A percentile compares a stretch with the other conserved stretches of the same genome.
phyloP scores from a whole-genome alignment of 1,140 invertebrate species.

The Helicoverpa zea region DNA sequence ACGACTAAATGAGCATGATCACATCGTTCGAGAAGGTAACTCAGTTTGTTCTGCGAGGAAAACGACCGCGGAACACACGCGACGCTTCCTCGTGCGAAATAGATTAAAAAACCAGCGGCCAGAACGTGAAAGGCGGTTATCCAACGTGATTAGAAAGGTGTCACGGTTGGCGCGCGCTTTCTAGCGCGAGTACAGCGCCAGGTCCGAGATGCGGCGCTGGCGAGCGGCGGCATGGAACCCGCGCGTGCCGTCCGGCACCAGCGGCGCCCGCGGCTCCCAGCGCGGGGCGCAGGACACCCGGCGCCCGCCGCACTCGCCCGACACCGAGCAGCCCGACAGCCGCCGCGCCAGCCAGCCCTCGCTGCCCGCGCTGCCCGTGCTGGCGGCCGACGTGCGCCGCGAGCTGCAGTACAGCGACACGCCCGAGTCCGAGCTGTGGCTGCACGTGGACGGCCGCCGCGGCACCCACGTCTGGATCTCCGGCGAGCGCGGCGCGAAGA shows the following conservation, averaged over 20 bases:
- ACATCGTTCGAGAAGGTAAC: constrained; percentile 67
- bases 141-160: constrained; percentile 85
- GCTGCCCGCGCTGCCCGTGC: constrained; percentile 87
- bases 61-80: constrained; percentile 70
- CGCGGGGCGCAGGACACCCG: constrained; percentile 83
- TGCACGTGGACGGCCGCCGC: constrained; percentile 87
- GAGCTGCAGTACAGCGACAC: constrained; percentile 88
- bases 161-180: constrained; percentile 83
- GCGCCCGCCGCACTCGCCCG: constrained; percentile 86
- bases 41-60: constrained; percentile 47
- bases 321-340: constrained; percentile 86
- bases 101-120: constrained; percentile 77
- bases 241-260: constrained; percentile 94
- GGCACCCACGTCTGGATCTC: constrained; percentile 90
- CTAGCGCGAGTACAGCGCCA: constrained; percentile 86
- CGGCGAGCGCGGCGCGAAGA: constrained; percentile 85
- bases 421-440: constrained; percentile 85
- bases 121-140: constrained; percentile 85
- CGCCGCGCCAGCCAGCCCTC: constrained; percentile 86
- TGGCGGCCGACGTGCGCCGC: constrained; percentile 86
- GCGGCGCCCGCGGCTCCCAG: constrained; percentile 90
- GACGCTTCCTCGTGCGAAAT: constrained; percentile 77
- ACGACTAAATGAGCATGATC: constrained; percentile 77
- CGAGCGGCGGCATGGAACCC: constrained; percentile 90
- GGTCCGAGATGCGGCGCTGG: constrained; percentile 86